Evolutionary conservation across 1,140 invertebrate genomes (phyloP).

Genomic region (Pteromalus puparum): DNA sequence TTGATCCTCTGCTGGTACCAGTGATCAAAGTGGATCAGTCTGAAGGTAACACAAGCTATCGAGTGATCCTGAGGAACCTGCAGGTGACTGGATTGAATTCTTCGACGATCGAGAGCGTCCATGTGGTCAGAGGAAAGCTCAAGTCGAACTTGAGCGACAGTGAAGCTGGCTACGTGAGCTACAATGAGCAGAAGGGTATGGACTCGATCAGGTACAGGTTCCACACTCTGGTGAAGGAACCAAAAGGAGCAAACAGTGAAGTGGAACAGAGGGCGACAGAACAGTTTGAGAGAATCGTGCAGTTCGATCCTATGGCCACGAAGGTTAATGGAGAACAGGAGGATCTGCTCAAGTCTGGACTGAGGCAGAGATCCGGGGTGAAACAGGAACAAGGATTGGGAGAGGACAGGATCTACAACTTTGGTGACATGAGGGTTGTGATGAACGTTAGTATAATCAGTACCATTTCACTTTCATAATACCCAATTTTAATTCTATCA

Average conservation of each 20-base stretch:
- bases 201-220: slow-evolving; percentile 71
- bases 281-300: slow-evolving; percentile 17
- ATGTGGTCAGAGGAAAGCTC: slow-evolving; percentile 64
- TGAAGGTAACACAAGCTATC: slow-evolving; percentile 69
- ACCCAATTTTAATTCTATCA: no score
- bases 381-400: neutral
- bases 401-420: neutral
- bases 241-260: neutral
- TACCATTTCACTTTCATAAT: no score
- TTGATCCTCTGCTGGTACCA: slow-evolving; percentile 69
- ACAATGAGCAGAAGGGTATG: slow-evolving; percentile 65
- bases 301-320: slow-evolving; percentile 11
- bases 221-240: slow-evolving; percentile 67
- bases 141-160: slow-evolving; percentile 68
- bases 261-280: neutral
- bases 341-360: neutral
- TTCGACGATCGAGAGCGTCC: slow-evolving; percentile 68
- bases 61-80: slow-evolving; percentile 66
- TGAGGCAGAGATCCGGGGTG: neutral
- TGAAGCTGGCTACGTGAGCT: slow-evolving; percentile 71
- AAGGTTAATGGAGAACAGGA: neutral
- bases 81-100: slow-evolving; percentile 68
- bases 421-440: slow-evolving; percentile 29
- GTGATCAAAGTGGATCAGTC: slow-evolving; percentile 71
- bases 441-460: slow-evolving; percentile 44